Evolutionary conservation across 2,113 vertebrate genomes (phyloP).

Genomic region (Hemichromis elongatus): DNA sequence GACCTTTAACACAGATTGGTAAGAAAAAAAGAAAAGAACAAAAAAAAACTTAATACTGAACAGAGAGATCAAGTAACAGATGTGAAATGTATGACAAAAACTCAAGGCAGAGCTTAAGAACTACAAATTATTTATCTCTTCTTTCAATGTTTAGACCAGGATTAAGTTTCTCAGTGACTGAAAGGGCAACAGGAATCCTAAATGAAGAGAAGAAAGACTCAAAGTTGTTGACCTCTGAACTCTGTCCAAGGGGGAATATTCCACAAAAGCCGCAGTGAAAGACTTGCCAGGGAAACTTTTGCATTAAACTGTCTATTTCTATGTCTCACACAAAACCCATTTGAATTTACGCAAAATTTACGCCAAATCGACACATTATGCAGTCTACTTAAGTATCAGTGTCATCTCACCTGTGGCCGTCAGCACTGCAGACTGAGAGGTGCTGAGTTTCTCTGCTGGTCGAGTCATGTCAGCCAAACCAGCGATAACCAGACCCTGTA

Average conservation of each 20-base stretch:
- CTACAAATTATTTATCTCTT: background rate
- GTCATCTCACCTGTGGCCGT: constrained; percentile 85
- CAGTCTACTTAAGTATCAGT: background rate
- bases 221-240: background rate
- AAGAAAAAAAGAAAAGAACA: fast-evolving
- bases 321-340: background rate
- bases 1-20: constrained; percentile 36
- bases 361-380: background rate
- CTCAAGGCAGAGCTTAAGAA: background rate
- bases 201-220: background rate
- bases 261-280: background rate
- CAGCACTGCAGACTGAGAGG: constrained; percentile 88
- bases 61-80: background rate
- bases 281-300: background rate
- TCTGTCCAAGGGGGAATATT: background rate
- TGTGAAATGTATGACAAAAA: background rate
- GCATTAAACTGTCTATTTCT: background rate
- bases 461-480: constrained; percentile 94
- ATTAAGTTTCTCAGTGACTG: background rate
- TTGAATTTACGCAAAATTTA: too few species aligned
- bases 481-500: constrained; percentile 87
- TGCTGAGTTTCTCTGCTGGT: constrained; percentile 93
- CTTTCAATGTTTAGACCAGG: background rate
- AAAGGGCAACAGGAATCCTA: background rate
- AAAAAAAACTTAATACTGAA: background rate